Percentiles rank a stretch among this genome's conserved stretches.
Evolutionary conservation across 2,888 invertebrate species (phyloP).

Genomic region (Andricus curvator): DNA sequence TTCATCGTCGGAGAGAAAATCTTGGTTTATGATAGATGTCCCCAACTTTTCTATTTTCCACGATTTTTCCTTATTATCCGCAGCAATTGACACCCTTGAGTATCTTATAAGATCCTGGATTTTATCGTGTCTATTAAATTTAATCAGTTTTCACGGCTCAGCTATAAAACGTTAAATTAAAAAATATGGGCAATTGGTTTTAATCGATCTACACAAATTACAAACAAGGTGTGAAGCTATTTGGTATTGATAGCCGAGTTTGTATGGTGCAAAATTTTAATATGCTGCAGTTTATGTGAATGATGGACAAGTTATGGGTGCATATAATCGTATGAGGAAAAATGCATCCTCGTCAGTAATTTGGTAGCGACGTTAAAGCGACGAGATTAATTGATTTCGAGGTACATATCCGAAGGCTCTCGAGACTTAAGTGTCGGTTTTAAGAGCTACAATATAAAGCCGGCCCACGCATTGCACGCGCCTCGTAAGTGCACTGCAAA

Average conservation of each 20-base stretch:
- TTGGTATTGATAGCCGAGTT: background rate
- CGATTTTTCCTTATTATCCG: background rate
- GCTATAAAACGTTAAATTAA: background rate
- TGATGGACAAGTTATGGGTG: background rate
- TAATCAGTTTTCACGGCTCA: background rate
- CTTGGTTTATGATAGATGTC: too few relatives aligned
- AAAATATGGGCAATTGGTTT: constrained; percentile 8
- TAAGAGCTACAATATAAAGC: background rate
- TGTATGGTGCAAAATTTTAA: background rate
- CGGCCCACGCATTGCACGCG: constrained; percentile 16
- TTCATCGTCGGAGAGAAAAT: too few relatives aligned
- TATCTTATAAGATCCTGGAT: background rate
- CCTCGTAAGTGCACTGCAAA: constrained; percentile 15
- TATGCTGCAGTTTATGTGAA: background rate
- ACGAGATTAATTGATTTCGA: constrained; percentile 30
- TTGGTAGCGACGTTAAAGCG: background rate
- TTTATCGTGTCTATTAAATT: background rate
- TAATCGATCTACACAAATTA: constrained; percentile 14
- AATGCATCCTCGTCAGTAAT: background rate
- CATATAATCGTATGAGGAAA: constrained; percentile 4
- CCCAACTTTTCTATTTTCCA: background rate
- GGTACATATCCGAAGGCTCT: background rate
- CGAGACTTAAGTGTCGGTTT: background rate
- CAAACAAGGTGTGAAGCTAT: constrained; percentile 21
- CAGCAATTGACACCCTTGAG: background rate